Base-by-base conservation (phyloP, 2,888 invertebrate species). In the Pinctada fucata region DNA sequence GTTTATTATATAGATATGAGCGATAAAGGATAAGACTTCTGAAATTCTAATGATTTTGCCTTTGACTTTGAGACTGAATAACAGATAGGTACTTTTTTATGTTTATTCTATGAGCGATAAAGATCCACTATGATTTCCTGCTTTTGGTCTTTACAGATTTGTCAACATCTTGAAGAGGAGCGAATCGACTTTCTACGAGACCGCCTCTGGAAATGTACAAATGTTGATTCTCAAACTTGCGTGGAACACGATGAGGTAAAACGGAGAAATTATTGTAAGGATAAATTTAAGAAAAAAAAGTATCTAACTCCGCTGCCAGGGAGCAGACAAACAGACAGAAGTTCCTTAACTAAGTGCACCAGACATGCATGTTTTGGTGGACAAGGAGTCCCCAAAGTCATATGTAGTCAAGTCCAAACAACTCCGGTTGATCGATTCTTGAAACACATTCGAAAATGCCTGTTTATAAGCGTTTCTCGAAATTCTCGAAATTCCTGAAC, bases 191-290 rank as follows among this genome's bases (percentile, higher is more conserved):
- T 79, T 48, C 47, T 88, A 31, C 80, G 88, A 48, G 86, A 88
- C 65, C 72, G 82, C 58, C 67, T 88, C 49, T 88, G 88, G 88
- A 83, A 82, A 47, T 82, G 83, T 78, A 81, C 86, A 6, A 88
- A 88, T 72, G 78, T 88, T 6, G 83, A 84, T 71, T 88, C 88
- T 2, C 82, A 85, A 65, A 77, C 83, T 3, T 87, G 85, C 73
- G 86, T 88, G 3, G 84, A 87, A 50, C 81, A 85, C 68, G 88
- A 88, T 71, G 79, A 85, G 81, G 88, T 88, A 79, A 68, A 13
- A 10, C 58, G 31, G 31, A 31, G 31, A 31, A 31, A 31, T 31
- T 31, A 31, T 31, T 31, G 31, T 31, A 31, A 58, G 58, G 10
- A 58, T 58, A 10, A 58, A 10, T 8, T 58, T 58, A 58, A 58